Evolutionary conservation across 2,797 vertebrate species (phyloP).

Genomic region (Lindbergichthys nudifrons): DNA sequence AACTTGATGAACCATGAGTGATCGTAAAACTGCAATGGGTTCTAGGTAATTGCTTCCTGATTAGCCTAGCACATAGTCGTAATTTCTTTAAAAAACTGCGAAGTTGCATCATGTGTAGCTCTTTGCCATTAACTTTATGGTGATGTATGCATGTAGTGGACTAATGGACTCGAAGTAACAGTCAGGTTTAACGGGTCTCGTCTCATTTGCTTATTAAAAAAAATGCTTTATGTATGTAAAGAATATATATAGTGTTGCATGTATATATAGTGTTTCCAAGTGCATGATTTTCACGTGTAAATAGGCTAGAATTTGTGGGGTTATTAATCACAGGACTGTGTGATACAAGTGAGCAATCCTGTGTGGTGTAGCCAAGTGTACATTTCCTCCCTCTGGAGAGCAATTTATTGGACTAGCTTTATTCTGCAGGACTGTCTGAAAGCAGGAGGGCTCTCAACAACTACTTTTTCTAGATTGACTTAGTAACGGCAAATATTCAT

Average conservation of each 20-base stretch:
- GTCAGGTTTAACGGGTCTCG: conserved; percentile 41
- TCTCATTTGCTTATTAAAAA: conserved; percentile 47
- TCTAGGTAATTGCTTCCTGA: conserved; percentile 52
- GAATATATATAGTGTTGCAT: background rate
- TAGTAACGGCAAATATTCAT: conserved; percentile 48
- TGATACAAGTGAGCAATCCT: conserved; percentile 61
- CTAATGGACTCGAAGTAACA: conserved; percentile 43
- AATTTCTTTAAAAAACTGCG: conserved; percentile 32
- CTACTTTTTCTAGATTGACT: conserved; percentile 35
- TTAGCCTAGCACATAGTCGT: conserved; percentile 31
- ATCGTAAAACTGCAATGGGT: conserved; percentile 37
- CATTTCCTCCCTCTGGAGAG: conserved; percentile 60
- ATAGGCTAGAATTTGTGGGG: conserved; percentile 47
- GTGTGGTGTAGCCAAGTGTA: conserved; percentile 41
- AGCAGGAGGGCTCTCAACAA: conserved; percentile 4
- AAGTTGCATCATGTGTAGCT: conserved; percentile 42
- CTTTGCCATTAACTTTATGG: conserved; percentile 68
- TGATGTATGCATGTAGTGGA: conserved; percentile 60
- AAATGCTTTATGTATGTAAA: conserved; percentile 52
- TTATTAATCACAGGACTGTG: conserved; percentile 74
- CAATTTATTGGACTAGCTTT: conserved; percentile 64
- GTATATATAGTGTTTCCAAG: too few relatives aligned
- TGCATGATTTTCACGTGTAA: conserved; percentile 53
- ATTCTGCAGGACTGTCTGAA: conserved; percentile 31
- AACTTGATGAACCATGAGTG: conserved; percentile 24